A percentile compares a stretch with the other conserved stretches of the same genome.
Evolutionary conservation across 2,888 invertebrate species (phyloP).

Genomic region (Thecocarcelia acutangulata): DNA sequence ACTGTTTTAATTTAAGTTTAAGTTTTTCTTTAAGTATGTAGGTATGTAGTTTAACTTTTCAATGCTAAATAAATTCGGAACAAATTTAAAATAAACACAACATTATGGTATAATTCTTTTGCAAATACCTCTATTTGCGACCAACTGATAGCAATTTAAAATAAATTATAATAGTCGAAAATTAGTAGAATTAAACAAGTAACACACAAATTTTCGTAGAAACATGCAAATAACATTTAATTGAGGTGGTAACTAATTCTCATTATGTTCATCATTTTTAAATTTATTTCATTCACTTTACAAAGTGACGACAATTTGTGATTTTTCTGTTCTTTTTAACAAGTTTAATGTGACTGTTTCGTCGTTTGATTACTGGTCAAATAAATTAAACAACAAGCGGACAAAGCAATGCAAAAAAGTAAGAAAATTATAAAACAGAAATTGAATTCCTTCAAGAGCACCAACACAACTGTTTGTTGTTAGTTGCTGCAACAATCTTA

Average conservation of each 20-base stretch:
- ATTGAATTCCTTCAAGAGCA: constrained; percentile 62
- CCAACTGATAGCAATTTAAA: no score
- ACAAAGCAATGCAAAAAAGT: background rate
- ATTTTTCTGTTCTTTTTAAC: constrained; percentile 51
- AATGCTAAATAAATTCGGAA: background rate
- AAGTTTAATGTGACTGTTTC: constrained; percentile 56
- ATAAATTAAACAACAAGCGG: constrained; percentile 63
- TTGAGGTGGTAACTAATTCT: constrained; percentile 59
- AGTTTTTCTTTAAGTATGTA: constrained; percentile 11
- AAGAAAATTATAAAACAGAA: constrained; percentile 11
- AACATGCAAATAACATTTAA: constrained; percentile 55
- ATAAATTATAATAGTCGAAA: no score
- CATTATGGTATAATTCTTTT: no score
- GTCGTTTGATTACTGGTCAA: constrained; percentile 62
- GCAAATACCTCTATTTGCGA: no score
- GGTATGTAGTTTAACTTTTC: no score
- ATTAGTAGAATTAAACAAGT: no score
- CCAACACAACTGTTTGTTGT: constrained; percentile 53
- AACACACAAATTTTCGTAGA: constrained; percentile 6
- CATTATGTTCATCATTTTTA: constrained; percentile 63
- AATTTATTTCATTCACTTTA: constrained; percentile 62
- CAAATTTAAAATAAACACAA: no score
- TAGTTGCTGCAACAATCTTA: constrained; percentile 56
- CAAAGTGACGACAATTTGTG: constrained; percentile 59
- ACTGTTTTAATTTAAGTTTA: constrained; percentile 60